A percentile compares a stretch with the other conserved stretches of the same genome.
phyloP scores from a whole-genome alignment of 2,113 vertebrate species.

The Silurus meridionalis region DNA sequence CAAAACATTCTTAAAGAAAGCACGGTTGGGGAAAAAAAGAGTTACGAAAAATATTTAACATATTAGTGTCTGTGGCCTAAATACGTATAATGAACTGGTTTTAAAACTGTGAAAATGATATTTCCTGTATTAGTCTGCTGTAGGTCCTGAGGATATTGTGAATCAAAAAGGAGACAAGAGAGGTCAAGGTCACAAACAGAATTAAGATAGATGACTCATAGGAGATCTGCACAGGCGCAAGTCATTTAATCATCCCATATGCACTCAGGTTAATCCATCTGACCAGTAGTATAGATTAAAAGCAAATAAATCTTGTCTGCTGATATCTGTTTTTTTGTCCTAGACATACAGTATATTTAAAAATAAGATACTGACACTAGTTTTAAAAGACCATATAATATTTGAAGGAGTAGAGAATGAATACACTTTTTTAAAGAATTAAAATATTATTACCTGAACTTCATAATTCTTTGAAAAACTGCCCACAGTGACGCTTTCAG shows the following conservation, averaged over 20 bases:
- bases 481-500: not conserved
- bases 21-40: not conserved
- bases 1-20: not conserved
- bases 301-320: not conserved
- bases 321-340: not conserved
- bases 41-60: not conserved
- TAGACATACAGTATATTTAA: not conserved
- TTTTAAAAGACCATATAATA: not conserved
- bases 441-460: not conserved
- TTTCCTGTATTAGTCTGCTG: not conserved
- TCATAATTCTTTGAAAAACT: not conserved
- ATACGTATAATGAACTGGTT: not conserved
- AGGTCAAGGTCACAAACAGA: not conserved
- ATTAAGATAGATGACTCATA: not conserved
- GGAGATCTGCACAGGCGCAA: conserved; percentile 1
- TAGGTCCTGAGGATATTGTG: not conserved
- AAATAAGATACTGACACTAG: not conserved
- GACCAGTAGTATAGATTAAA: not conserved
- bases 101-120: not conserved
- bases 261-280: not conserved
- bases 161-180: not conserved
- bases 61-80: not conserved
- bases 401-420: not conserved
- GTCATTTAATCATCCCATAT: not conserved
- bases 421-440: not conserved